Evolutionary conservation across 2,113 vertebrate species (phyloP).

Genomic region (Bufo gargarizans): DNA sequence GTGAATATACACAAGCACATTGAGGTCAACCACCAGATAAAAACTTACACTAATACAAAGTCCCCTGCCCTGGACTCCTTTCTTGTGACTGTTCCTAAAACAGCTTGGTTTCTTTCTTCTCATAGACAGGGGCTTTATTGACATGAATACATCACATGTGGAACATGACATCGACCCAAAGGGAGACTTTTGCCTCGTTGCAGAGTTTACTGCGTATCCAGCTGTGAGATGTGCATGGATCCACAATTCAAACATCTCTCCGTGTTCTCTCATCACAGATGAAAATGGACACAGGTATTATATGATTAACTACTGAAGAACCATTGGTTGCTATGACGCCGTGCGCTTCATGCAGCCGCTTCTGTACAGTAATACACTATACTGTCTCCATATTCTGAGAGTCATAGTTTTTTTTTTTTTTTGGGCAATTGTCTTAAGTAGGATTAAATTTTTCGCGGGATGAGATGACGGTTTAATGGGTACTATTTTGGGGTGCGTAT

Average conservation of each 20-base stretch:
- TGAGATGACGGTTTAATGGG: too few species aligned
- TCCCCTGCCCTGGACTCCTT: neutral
- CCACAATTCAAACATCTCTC: constrained; percentile 67
- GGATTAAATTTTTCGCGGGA: too few species aligned
- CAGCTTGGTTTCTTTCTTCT: neutral
- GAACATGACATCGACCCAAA: constrained; percentile 70
- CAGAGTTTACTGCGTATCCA: constrained; percentile 81
- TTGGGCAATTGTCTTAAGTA: too few species aligned
- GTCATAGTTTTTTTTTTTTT: too few species aligned
- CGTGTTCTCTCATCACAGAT: constrained; percentile 67
- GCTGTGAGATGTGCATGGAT: constrained; percentile 81
- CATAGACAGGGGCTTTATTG: constrained; percentile 82
- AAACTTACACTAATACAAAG: neutral
- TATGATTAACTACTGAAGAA: neutral
- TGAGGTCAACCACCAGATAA: too few species aligned
- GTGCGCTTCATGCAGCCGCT: too few species aligned
- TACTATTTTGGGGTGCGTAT: too few species aligned
- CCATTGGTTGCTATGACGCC: too few species aligned
- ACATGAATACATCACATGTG: constrained; percentile 70
- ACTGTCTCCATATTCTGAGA: too few species aligned
- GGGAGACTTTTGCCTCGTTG: constrained; percentile 76
- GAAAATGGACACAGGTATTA: constrained; percentile 70
- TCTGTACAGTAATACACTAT: too few species aligned
- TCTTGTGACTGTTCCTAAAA: neutral
- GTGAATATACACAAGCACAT: too few species aligned